These are phyloP conservation scores for Drosophila insularis DNA, from an alignment of 1,140 invertebrate genomes.

Conservation along the genomic window DNA sequence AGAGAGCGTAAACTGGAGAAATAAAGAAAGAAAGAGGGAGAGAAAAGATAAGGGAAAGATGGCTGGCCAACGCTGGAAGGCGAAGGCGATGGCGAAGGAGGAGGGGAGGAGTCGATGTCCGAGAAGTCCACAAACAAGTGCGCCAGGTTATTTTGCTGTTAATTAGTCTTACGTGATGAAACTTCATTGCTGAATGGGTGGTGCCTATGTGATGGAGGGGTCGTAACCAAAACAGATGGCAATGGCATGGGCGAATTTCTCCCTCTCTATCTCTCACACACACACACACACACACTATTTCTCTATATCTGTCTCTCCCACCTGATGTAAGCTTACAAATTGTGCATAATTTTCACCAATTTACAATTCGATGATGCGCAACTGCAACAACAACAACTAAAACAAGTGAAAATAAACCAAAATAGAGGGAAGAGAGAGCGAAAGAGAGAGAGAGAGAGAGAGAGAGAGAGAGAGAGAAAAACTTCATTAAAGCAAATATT, in stretches of 20 bases:
- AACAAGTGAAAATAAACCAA: constrained; percentile 27
- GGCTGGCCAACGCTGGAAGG: neutral
- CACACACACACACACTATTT: neutral
- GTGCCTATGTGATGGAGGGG: constrained; percentile 50
- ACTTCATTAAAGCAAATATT: constrained; percentile 77
- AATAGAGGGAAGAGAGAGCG: neutral
- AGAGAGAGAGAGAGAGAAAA: constrained; percentile 36
- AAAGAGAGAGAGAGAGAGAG: constrained; percentile 2
- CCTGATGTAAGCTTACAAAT: constrained; percentile 56
- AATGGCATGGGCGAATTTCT: constrained; percentile 7
- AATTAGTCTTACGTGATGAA: constrained; percentile 78
- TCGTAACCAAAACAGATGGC: constrained; percentile 7
- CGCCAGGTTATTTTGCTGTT: constrained; percentile 75
- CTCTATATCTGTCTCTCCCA: neutral
- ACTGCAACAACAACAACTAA: constrained; percentile 38
- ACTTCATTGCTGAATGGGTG: constrained; percentile 60
- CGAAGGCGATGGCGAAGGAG: constrained; percentile 1
- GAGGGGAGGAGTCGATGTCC: constrained; percentile 26
- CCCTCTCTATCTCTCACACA: constrained; percentile 6
- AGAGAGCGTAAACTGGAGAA: neutral
- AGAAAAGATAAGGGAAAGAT: neutral
- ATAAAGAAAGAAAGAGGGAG: neutral
- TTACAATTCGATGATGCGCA: constrained; percentile 73
- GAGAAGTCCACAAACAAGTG: constrained; percentile 67
- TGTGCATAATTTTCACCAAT: constrained; percentile 78